Evolutionary conservation across 2,797 vertebrate genomes (phyloP).

Genomic region (Intellagama lesueurii): DNA sequence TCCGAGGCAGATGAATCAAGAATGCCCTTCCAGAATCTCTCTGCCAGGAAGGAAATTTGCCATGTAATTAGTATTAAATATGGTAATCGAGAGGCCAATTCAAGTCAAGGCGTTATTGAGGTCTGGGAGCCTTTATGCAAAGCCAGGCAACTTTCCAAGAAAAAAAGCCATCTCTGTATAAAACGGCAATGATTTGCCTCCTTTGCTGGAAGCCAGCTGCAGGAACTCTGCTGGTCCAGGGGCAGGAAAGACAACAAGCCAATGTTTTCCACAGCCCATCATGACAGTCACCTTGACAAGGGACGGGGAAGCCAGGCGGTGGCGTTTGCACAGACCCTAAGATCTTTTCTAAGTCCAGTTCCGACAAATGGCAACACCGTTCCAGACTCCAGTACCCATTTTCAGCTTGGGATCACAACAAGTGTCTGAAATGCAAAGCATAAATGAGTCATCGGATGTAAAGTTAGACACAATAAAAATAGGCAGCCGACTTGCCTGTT

Average conservation of each 20-base stretch:
- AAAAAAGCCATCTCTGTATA: background rate
- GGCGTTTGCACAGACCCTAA: background rate
- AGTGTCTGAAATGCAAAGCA: background rate
- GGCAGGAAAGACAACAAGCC: background rate
- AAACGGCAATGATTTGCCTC: slow-evolving; percentile 9
- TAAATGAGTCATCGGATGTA: background rate
- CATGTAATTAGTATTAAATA: slow-evolving; percentile 39
- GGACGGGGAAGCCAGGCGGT: background rate
- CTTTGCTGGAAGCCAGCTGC: background rate
- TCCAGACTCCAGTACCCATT: background rate
- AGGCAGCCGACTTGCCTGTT: background rate
- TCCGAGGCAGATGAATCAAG: background rate
- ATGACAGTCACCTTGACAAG: background rate
- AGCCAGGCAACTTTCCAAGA: slow-evolving; percentile 50
- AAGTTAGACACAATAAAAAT: slow-evolving; percentile 26
- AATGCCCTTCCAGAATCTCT: slow-evolving; percentile 13
- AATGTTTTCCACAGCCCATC: background rate
- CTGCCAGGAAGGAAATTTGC: slow-evolving; percentile 33
- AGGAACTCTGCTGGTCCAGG: background rate
- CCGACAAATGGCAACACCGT: background rate
- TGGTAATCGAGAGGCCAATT: slow-evolving; percentile 43
- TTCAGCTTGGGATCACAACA: background rate
- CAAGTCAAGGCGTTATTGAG: slow-evolving; percentile 41
- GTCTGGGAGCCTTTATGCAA: background rate
- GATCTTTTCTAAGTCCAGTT: background rate